Base-by-base conservation (phyloP, 1,140 invertebrate genomes). In the Heliconius hewitsoni region DNA sequence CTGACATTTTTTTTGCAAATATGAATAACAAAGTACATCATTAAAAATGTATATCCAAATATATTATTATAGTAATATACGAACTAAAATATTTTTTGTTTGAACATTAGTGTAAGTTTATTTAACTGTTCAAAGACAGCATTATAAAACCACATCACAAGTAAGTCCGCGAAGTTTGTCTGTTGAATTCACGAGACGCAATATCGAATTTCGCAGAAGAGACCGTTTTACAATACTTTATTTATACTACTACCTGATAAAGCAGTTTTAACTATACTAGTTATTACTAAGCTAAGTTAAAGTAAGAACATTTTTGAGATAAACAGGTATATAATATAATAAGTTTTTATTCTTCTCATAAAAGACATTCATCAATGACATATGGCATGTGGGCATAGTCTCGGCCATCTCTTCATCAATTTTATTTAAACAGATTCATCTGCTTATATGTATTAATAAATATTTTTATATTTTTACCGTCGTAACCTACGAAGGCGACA, bases 161-260 rank as follows among this genome's bases (percentile, higher is more conserved):
- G n/a, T 57, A 75, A 83, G 60, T 85, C 81, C 80, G 81, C 79
- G 81, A 72, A 81, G 71, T 88, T 86, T 83, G 85, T 50, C 74
- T 66, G 74, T 52, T 37, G 46, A 52, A 27, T 83, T 88, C 83
- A 86, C 76, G 78, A 82, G 81, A 87, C 84, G 86, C 85, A 90
- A 92, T 90, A 92, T 92, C 86, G 85, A 91, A 86, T 84, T 91
- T 83, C 71, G 83, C 86, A 90, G 87, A 83, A 57, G 55, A 57
- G 1, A 90, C 82, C 86, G 85, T 89, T 91, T 88, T 88, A 92
- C 88, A 89, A 91, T 92, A 93, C 91, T 46, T 90, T 87, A 90
- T 88, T 91, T 90, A 91, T 37, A 37, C 4, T 6, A 8, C 34
- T 37, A 89, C 91, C 91, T 92, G 1, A 57, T 23, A 57, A 1